A percentile compares a stretch with the other conserved stretches of the same genome.
phyloP scores from a whole-genome alignment of 1,140 invertebrate species.

The Apis dorsata region DNA sequence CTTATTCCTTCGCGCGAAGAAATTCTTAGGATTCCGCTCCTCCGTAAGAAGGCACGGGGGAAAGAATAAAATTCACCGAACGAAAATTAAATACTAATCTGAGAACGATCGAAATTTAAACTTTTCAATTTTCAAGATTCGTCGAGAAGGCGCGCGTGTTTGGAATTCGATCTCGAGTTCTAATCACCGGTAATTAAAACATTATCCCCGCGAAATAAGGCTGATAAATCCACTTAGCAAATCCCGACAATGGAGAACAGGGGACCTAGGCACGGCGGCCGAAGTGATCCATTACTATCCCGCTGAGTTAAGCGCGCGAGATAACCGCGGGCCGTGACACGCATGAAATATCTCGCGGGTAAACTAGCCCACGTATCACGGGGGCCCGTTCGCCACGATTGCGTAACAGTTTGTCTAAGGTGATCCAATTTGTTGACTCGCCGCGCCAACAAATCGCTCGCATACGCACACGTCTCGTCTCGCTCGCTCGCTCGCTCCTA shows the following conservation, averaged over 20 bases:
- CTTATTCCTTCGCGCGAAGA: not conserved
- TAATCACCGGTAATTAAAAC: slow-evolving; percentile 39
- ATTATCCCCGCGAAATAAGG: slow-evolving; percentile 26
- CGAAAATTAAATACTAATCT: too few species aligned
- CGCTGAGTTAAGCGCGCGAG: slow-evolving; percentile 42
- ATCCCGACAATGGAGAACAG: slow-evolving; percentile 46
- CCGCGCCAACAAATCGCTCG: slow-evolving; percentile 47
- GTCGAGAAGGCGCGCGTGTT: not conserved
- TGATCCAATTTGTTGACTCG: slow-evolving; percentile 59
- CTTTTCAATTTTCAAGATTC: too few species aligned
- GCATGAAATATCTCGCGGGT: slow-evolving; percentile 47
- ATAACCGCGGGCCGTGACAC: slow-evolving; percentile 41
- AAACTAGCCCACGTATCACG: slow-evolving; percentile 25
- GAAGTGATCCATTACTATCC: slow-evolving; percentile 51
- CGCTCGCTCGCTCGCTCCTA: not conserved
- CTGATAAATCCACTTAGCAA: slow-evolving; percentile 41
- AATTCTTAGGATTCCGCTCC: not conserved
- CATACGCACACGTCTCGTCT: not conserved
- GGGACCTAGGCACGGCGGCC: not conserved
- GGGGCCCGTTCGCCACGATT: not conserved
- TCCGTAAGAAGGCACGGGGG: too few species aligned
- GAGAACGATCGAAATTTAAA: too few species aligned
- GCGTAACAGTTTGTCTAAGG: slow-evolving; percentile 54
- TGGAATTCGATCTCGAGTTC: slow-evolving; percentile 18
- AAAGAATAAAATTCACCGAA: too few species aligned